Evolutionary conservation across 2,113 vertebrate genomes (phyloP), one percentile per base, ranked within the genome.

Genomic region (Corapipo altera): DNA sequence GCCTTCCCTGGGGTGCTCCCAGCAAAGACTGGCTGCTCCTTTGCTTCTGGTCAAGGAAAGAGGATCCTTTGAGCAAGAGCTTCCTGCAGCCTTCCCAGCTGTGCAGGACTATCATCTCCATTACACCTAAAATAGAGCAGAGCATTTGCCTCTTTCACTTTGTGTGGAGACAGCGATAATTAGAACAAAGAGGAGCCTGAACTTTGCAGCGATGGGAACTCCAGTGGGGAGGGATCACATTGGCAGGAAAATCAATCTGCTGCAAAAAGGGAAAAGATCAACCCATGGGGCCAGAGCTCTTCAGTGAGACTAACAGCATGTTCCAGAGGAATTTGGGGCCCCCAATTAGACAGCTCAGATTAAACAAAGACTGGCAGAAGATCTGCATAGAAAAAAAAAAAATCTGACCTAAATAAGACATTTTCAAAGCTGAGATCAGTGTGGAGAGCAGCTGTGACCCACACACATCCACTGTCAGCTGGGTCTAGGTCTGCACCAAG

Each of bases 111-210:
- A 46, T 92, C 81, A 84, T 89, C 88, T 88, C 92, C 12, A 62
- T 89, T 96, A 82, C 89, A 85, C 62, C 94, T 75, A 91, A 97
- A 96, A 96, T 49, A 94, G 92, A 91, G 65, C 84, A 55, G 66
- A 71, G 73, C n/a, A 6, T 94, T 91, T 85, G 77, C 94, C 65
- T 89, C 62, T 9, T 55, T 44, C 48, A 7, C 93, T 93, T 55
- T 84, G 82, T 80, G 55, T 59, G 71, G 69, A 96, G 91, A 95
- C 39, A 72, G 65, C 0, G 10, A 91, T 95, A 97, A 97, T 96
- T 96, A 96, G 94, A 96, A 90, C 86, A 95, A 91, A 96, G 89
- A 92, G 67, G 78, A 93, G 79, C 84, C 78, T 88, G 78, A 94
- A 91, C 90, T 92, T 87, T 39, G 73, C 22, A 11, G 89, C 7